Percentiles rank a stretch among this genome's conserved stretches.
Evolutionary conservation across 92 coral and sea anemone genomes (phyloP).

Genomic region (Blastomussa wellsi): DNA sequence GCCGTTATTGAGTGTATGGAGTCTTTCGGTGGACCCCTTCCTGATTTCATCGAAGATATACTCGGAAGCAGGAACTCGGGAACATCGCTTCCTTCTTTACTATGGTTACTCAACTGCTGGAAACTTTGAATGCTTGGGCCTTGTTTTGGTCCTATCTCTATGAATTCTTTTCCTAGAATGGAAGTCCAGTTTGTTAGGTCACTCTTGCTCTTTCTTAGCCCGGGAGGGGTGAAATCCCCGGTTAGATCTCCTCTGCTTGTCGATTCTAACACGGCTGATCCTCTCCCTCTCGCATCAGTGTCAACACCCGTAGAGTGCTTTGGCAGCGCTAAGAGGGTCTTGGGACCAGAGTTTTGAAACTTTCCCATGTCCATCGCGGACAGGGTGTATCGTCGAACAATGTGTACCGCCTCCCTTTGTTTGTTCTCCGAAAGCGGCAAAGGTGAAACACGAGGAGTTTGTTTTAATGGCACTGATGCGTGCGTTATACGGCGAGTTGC

Average conservation of each 20-base stretch:
- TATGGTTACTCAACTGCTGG: not conserved
- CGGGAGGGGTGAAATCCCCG: constrained; percentile 38
- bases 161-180: constrained; percentile 25
- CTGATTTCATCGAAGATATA: constrained; percentile 22
- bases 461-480: constrained; percentile 5
- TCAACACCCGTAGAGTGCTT: constrained; percentile 7
- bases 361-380: constrained; percentile 44
- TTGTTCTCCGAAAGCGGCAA: constrained; percentile 5
- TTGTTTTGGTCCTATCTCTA: constrained; percentile 1
- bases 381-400: constrained; percentile 39
- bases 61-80: constrained; percentile 48
- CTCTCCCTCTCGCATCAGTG: not conserved
- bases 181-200: constrained; percentile 42
- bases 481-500: constrained; percentile 14
- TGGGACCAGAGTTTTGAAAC: constrained; percentile 9
- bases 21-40: constrained; percentile 38
- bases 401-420: constrained; percentile 8
- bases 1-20: not conserved
- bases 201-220: constrained; percentile 48
- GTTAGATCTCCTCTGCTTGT: constrained; percentile 1
- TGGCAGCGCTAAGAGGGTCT: constrained; percentile 8
- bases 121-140: not conserved
- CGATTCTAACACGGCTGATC: constrained; percentile 21
- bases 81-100: constrained; percentile 21
- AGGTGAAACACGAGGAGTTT: constrained; percentile 27